Percentiles rank a stretch among this genome's conserved stretches.
These are phyloP conservation scores for Epistrophe eligans DNA, from an alignment of 2,888 invertebrate genomes.

Conservation along the genomic window DNA sequence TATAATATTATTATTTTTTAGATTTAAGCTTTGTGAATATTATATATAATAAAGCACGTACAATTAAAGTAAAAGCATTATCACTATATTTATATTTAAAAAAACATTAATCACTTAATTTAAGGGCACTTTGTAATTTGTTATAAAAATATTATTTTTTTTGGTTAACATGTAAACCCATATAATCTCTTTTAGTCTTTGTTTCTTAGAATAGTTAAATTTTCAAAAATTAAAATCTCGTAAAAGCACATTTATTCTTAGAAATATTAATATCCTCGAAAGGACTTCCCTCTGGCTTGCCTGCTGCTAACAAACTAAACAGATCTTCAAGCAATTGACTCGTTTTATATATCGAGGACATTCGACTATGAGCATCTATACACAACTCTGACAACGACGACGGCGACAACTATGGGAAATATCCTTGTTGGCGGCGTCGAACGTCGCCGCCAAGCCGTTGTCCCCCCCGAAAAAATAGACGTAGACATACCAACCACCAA, in stretches of 20 bases:
- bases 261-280: constrained; percentile 51
- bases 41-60: constrained; percentile 68
- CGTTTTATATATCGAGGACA: constrained; percentile 70
- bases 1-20: constrained; percentile 6
- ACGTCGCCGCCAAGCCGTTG: constrained; percentile 51
- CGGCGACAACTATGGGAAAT: constrained; percentile 46
- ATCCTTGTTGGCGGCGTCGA: constrained; percentile 69
- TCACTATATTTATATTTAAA: constrained; percentile 46
- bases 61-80: constrained; percentile 58
- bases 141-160: constrained; percentile 37
- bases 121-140: constrained; percentile 72
- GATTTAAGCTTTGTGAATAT: constrained; percentile 54
- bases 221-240: constrained; percentile 40
- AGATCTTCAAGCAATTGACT: constrained; percentile 71
- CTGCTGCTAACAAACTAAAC: constrained; percentile 73
- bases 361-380: constrained; percentile 45
- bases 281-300: constrained; percentile 67
- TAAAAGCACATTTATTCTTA: constrained; percentile 55
- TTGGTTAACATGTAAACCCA: background rate
- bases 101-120: constrained; percentile 71
- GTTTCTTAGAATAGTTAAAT: background rate
- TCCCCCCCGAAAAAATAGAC: constrained; percentile 55
- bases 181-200: background rate
- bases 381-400: constrained; percentile 33
- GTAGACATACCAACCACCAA: constrained; percentile 49